Conservation (phyloP, 1,140 invertebrate genomes). For the Papilio helenus region DNA sequence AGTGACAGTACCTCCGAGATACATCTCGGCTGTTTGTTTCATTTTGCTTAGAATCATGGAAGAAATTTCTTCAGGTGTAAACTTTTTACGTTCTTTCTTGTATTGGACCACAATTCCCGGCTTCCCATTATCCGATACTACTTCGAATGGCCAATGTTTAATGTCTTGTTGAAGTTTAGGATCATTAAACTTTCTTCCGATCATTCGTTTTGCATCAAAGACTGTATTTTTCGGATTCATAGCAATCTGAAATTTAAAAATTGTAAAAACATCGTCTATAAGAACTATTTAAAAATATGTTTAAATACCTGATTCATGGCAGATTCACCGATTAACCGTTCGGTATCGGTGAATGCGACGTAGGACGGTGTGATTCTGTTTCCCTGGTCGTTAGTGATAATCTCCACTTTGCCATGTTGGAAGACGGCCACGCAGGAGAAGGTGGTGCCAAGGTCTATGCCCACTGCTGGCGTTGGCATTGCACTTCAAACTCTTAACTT, state of each 20-base stretch:
- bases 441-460: conserved; percentile 91
- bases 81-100: conserved; percentile 89
- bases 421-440: conserved; percentile 92
- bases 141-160: conserved; percentile 92
- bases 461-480: conserved; percentile 83
- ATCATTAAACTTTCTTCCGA: conserved; percentile 91
- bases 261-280: not conserved
- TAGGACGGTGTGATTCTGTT: conserved; percentile 95
- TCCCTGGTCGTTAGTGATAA: conserved; percentile 96
- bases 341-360: conserved; percentile 95
- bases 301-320: conserved; percentile 88
- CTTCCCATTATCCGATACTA: conserved; percentile 87
- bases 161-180: conserved; percentile 89
- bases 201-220: conserved; percentile 92
- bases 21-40: conserved; percentile 88
- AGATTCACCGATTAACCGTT: conserved; percentile 93
- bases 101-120: conserved; percentile 91
- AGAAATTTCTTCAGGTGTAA: conserved; percentile 93
- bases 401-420: conserved; percentile 93
- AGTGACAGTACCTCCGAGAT: conserved; percentile 83
- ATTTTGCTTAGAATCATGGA: conserved; percentile 91
- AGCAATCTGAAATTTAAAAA: conserved; percentile 81
- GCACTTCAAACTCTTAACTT: conserved; percentile 17
- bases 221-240: conserved; percentile 94
- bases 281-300: not conserved